Evolutionary conservation across 2,113 vertebrate genomes (phyloP).

Genomic region (Hystrix brachyura): DNA sequence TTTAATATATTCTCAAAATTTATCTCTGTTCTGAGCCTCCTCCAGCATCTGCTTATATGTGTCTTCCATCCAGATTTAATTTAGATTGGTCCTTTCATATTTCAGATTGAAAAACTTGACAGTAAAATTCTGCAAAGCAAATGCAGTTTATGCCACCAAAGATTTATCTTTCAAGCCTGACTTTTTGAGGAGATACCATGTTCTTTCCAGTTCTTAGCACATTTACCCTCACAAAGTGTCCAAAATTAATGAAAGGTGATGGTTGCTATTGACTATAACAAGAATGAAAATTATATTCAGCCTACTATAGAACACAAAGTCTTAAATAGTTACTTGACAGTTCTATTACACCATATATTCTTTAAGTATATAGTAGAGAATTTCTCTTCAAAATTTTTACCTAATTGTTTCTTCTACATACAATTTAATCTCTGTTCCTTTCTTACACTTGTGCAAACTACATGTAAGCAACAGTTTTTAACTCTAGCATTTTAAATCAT

Average conservation of each 20-base stretch:
- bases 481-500: not conserved
- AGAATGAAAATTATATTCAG: not conserved
- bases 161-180: not conserved
- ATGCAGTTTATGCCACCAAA: not conserved
- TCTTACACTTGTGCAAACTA: not conserved
- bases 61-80: constrained; percentile 68
- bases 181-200: constrained; percentile 31
- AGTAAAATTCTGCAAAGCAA: constrained; percentile 32
- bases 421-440: not conserved
- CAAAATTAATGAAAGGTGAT: not conserved
- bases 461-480: not conserved
- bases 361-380: not conserved
- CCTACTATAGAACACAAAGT: not conserved
- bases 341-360: not conserved
- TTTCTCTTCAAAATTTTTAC: constrained; percentile 20
- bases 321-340: not conserved
- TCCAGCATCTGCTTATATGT: constrained; percentile 21
- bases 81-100: constrained; percentile 54
- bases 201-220: not conserved
- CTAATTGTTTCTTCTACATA: constrained; percentile 1
- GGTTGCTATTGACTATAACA: not conserved
- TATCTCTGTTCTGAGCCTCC: constrained; percentile 36
- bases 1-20: constrained; percentile 49
- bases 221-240: not conserved
- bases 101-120: constrained; percentile 9